Evolutionary conservation across 2,888 invertebrate species (phyloP), one percentile per base, ranked within the genome.

Genomic region (Isoperla grammatica): DNA sequence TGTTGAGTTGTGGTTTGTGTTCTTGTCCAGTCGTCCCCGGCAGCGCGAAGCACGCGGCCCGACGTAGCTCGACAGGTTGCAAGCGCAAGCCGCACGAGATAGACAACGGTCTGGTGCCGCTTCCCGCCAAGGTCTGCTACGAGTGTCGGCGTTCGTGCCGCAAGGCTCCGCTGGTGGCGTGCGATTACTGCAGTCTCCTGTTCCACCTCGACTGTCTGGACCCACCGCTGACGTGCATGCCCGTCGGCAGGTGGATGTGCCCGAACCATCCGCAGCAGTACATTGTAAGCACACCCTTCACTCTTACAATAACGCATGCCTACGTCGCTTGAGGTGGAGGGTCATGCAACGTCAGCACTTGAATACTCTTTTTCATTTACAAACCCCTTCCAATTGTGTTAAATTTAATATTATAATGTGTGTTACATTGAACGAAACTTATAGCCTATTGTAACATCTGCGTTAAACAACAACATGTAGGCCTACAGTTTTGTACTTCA

Each of bases 231-330:
- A 90, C 94, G 0, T 85, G 88, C 0, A 78, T 91, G 63, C 97
- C 97, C 0, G 85, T 87, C 2, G 91, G 90, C 0, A 81, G 90
- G 23, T 98, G 97, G 97, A 96, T 97, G 95, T 98, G 98, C 73
- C 97, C 97, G 0, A 92, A 93, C 74, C 98, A 98, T 73, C 88
- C 90, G 0, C 94, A 98, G 74, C 91, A 95, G 68, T 86, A 86
- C 65, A 81, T 95, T 69, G 88, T 87, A 74, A 81, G 81, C 78
- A 17, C n/a, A n/a, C n/a, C n/a, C n/a, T n/a, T n/a, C n/a, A n/a
- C n/a, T n/a, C n/a, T n/a, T n/a, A n/a, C n/a, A n/a, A n/a, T n/a
- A n/a, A n/a, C n/a, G n/a, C n/a, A n/a, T n/a, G n/a, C n/a, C n/a
- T n/a, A n/a, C n/a, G n/a, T n/a, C n/a, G n/a, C n/a, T n/a, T n/a